Conservation (phyloP, 2,113 vertebrate genomes). For the Ondatra zibethicus region DNA sequence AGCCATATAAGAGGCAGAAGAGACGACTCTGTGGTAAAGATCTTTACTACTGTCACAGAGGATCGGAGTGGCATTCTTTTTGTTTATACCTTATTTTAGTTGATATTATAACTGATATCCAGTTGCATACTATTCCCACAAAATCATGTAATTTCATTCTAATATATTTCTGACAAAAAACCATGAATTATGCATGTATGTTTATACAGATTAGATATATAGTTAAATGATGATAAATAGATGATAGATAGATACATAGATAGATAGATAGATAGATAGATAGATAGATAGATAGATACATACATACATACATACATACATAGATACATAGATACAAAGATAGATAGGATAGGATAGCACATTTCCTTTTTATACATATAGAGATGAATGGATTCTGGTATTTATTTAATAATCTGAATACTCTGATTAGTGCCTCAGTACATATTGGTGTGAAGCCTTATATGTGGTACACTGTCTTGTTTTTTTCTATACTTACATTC, state of each 20-base stretch:
- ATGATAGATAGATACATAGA: neutral
- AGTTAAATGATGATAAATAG: neutral
- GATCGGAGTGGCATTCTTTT: too few species aligned
- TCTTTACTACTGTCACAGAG: neutral
- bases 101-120: neutral
- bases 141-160: neutral
- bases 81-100: neutral
- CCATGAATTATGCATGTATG: neutral
- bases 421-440: too few species aligned
- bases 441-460: too few species aligned
- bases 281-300: neutral
- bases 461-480: neutral
- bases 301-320: neutral
- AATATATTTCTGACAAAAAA: neutral
- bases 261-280: neutral
- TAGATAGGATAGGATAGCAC: neutral
- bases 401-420: neutral
- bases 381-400: neutral
- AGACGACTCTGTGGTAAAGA: neutral
- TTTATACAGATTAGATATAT: neutral
- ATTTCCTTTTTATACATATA: neutral
- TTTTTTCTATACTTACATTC: neutral
- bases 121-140: neutral
- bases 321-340: neutral
- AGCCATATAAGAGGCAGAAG: neutral